Conservation (phyloP, 2,797 vertebrate species). For the Scolopax rusticola region DNA sequence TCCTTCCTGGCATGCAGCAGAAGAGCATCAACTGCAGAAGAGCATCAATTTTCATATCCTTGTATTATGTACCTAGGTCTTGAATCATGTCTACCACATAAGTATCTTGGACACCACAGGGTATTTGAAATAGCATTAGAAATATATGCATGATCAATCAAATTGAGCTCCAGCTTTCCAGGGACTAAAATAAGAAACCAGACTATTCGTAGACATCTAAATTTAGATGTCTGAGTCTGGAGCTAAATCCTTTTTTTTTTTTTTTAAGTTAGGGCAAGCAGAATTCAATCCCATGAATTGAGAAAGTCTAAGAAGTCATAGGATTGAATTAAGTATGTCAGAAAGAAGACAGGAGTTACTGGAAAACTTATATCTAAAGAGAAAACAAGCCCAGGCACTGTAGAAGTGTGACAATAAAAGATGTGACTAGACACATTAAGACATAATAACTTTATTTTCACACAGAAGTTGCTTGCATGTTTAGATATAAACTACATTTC, state of each 20-base stretch:
- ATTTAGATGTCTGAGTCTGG: not conserved
- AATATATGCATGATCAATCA: not conserved
- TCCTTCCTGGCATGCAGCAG: not conserved
- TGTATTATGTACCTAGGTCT: not conserved
- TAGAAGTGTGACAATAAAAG: not conserved
- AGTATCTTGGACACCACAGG: not conserved
- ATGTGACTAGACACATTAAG: not conserved
- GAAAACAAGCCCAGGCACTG: not conserved
- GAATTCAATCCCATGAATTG: not conserved
- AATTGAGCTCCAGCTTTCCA: not conserved
- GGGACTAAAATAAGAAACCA: not conserved
- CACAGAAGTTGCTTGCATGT: not conserved
- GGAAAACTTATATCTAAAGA: not conserved
- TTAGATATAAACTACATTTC: not conserved
- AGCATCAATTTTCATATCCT: not conserved
- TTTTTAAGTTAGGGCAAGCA: not conserved
- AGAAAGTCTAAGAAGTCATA: not conserved
- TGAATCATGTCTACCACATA: not conserved
- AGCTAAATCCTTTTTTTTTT: not conserved
- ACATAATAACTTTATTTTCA: not conserved
- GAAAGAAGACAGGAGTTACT: not conserved
- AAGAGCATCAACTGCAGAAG: not conserved
- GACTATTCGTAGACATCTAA: not conserved
- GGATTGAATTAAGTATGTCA: not conserved
- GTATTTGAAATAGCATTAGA: not conserved